Percentiles rank a stretch among this genome's conserved stretches.
Conservation (phyloP, 2,113 vertebrate species). For the Epinephelus cyanopodus region DNA sequence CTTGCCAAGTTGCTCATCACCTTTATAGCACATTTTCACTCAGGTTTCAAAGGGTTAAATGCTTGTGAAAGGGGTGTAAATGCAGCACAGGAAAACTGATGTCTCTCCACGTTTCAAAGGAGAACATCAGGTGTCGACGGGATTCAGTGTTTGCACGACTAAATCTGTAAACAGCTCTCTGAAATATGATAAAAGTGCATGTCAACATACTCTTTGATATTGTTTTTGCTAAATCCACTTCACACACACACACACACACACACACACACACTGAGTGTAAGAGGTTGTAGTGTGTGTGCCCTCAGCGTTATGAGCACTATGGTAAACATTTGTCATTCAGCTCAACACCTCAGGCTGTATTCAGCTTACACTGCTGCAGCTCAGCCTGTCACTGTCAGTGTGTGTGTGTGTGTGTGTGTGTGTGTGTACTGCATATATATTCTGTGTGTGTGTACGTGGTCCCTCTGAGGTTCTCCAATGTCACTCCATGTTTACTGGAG, state of each 20-base stretch:
- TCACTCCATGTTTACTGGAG: constrained; percentile 34
- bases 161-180: constrained; percentile 9
- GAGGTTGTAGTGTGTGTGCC: constrained; percentile 4
- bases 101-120: too few species aligned
- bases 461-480: constrained; percentile 21
- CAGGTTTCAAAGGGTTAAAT: too few species aligned
- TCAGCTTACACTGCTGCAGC: constrained; percentile 24
- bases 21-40: too few species aligned
- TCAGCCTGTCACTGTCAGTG: constrained; percentile 3
- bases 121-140: constrained; percentile 35
- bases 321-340: constrained; percentile 69
- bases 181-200: neutral
- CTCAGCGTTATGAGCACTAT: constrained; percentile 31
- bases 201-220: constrained; percentile 12
- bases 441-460: constrained; percentile 4
- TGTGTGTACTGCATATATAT: neutral
- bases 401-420: constrained; percentile 34
- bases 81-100: too few species aligned
- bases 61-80: too few species aligned
- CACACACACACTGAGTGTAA: neutral
- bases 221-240: constrained; percentile 10
- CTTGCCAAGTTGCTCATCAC: too few species aligned
- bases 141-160: neutral
- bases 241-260: constrained; percentile 20
- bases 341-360: constrained; percentile 43